Conservation (phyloP, 1,140 invertebrate genomes). For the Saccostrea glomerata region DNA sequence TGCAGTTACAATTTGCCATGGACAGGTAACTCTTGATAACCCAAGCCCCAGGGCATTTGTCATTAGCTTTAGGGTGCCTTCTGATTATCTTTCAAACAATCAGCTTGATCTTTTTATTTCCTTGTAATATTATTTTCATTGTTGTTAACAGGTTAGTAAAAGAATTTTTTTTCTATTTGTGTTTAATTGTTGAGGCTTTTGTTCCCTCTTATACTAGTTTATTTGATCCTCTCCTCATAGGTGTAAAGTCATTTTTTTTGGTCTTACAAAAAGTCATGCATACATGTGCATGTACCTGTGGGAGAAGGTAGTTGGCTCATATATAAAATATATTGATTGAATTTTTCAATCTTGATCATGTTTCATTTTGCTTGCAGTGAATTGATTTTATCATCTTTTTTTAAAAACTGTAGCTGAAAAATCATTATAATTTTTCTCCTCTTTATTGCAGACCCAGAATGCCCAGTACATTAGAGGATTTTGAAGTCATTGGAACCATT, state of each 20-base stretch:
- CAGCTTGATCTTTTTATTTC: neutral
- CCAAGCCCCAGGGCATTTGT: neutral
- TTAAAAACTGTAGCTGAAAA: no score
- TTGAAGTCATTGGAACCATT: slow-evolving; percentile 76
- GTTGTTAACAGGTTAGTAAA: slow-evolving; percentile 1
- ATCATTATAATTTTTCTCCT: neutral
- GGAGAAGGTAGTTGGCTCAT: neutral
- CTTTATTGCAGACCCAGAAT: slow-evolving; percentile 66
- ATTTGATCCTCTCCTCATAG: neutral
- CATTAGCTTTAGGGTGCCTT: neutral
- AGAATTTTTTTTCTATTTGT: neutral
- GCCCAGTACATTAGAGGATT: slow-evolving; percentile 75
- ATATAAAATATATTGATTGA: neutral
- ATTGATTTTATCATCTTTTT: slow-evolving; percentile 13
- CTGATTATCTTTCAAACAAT: slow-evolving; percentile 5
- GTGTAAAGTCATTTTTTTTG: neutral
- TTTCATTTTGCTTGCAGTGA: slow-evolving; percentile 10
- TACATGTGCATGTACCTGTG: neutral
- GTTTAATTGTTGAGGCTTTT: neutral
- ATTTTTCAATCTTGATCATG: neutral
- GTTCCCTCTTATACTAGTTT: neutral
- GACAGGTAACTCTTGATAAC: slow-evolving; percentile 7
- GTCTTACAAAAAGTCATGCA: neutral
- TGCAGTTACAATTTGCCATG: neutral
- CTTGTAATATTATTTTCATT: neutral